Conservation (phyloP, 2,113 vertebrate species). For the Synchiropus splendidus region DNA sequence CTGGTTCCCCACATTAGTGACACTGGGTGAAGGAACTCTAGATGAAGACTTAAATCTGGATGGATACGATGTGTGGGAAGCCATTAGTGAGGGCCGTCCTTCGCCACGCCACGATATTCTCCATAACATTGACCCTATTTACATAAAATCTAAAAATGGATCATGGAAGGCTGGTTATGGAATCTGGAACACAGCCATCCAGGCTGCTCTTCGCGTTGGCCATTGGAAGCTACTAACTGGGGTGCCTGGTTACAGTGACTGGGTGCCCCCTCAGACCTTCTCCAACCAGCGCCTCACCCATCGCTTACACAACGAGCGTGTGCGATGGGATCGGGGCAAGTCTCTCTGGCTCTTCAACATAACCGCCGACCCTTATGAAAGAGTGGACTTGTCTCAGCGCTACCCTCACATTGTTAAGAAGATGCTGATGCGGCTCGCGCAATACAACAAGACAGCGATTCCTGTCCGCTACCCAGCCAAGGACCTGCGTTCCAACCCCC, state of each 20-base stretch:
- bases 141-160: slow-evolving; percentile 84
- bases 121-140: slow-evolving; percentile 95
- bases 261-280: slow-evolving; percentile 95
- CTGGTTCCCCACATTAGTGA: slow-evolving; percentile 93
- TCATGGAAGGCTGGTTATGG: slow-evolving; percentile 90
- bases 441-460: slow-evolving; percentile 86
- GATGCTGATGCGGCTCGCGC: slow-evolving; percentile 76
- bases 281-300: slow-evolving; percentile 73
- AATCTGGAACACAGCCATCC: slow-evolving; percentile 91
- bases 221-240: slow-evolving; percentile 95
- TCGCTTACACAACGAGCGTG: slow-evolving; percentile 83
- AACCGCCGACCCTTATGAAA: slow-evolving; percentile 87
- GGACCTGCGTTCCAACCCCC: slow-evolving; percentile 89
- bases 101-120: slow-evolving; percentile 90
- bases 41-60: slow-evolving; percentile 84
- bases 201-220: slow-evolving; percentile 84
- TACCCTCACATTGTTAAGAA: slow-evolving; percentile 84
- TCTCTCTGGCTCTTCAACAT: slow-evolving; percentile 98
- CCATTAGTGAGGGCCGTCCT: slow-evolving; percentile 85
- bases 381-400: slow-evolving; percentile 79
- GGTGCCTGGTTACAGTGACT: slow-evolving; percentile 88
- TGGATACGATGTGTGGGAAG: slow-evolving; percentile 94
- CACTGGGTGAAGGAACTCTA: slow-evolving; percentile 80
- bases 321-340: slow-evolving; percentile 80
- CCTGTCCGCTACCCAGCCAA: slow-evolving; percentile 87